These are phyloP conservation scores for Pseudomugil tenellus DNA, from an alignment of 2,797 vertebrate genomes.

Conservation along the genomic window DNA sequence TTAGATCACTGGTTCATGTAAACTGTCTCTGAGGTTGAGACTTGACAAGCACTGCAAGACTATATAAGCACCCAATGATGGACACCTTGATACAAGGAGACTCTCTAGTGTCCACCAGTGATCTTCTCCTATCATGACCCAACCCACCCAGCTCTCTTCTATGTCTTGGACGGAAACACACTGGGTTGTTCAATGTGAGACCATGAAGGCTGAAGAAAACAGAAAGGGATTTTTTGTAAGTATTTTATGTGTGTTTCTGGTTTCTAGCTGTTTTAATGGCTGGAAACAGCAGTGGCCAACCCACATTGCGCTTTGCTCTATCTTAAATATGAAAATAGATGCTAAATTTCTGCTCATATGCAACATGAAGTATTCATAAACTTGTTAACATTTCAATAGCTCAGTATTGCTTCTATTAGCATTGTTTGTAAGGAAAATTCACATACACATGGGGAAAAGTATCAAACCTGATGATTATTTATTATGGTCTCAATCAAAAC, in stretches of 20 bases:
- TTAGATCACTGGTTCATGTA: no score
- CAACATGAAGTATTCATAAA: conserved; percentile 9
- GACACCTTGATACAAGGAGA: no score
- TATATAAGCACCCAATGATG: no score
- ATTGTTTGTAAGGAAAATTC: not conserved
- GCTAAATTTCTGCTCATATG: conserved; percentile 5
- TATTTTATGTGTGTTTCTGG: conserved; percentile 24
- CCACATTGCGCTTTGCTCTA: conserved; percentile 13
- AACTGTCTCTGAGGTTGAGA: no score
- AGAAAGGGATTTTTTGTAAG: conserved; percentile 2
- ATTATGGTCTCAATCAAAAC: not conserved
- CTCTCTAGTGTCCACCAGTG: no score
- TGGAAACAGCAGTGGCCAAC: conserved; percentile 13
- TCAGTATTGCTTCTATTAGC: not conserved
- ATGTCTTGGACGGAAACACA: not conserved
- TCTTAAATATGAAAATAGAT: conserved; percentile 2
- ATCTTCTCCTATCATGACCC: no score
- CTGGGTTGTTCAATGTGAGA: not conserved
- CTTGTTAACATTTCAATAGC: conserved; percentile 14
- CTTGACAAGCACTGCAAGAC: no score
- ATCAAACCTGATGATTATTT: not conserved
- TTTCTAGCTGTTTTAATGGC: conserved; percentile 44
- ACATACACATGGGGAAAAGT: no score
- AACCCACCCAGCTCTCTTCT: not conserved
- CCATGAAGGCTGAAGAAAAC: no score